A percentile compares a stretch with the other conserved stretches of the same genome.
phyloP scores from a whole-genome alignment of 2,888 invertebrate species.

The Malthinus seriepunctatus region DNA sequence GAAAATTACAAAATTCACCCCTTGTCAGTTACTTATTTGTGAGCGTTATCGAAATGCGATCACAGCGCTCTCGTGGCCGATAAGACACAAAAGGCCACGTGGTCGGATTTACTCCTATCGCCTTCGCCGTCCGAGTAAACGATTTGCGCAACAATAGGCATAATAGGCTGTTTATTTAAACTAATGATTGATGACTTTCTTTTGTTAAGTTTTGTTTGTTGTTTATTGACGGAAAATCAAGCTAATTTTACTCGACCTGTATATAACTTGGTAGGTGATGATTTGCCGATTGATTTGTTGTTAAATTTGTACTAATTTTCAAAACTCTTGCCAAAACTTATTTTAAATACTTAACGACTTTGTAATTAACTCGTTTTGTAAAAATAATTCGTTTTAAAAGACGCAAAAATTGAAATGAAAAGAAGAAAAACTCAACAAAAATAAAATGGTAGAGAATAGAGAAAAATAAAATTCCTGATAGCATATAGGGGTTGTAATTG shows the following conservation, averaged over 20 bases:
- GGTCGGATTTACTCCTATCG: conserved; percentile 33
- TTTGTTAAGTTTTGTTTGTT: conserved; percentile 36
- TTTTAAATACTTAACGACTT: conserved; percentile 2
- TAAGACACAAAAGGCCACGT: conserved; percentile 37
- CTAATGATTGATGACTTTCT: conserved; percentile 49
- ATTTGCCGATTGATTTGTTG: conserved; percentile 45
- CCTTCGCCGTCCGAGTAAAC: conserved; percentile 31
- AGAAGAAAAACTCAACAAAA: conserved; percentile 16
- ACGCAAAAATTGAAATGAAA: not conserved
- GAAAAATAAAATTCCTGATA: conserved; percentile 13
- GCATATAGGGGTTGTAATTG: conserved; percentile 51
- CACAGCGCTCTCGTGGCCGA: conserved; percentile 35
- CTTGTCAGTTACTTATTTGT: conserved; percentile 41
- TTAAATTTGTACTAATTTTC: conserved; percentile 15
- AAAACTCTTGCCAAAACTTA: conserved; percentile 12
- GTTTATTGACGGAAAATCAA: conserved; percentile 34
- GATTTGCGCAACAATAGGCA: conserved; percentile 44
- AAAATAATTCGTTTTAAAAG: not conserved
- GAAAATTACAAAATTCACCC: conserved; percentile 44
- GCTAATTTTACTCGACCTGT: conserved; percentile 35
- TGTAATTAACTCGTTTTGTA: conserved; percentile 10
- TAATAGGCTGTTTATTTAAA: conserved; percentile 47
- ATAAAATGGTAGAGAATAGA: conserved; percentile 8
- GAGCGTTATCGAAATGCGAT: conserved; percentile 45
- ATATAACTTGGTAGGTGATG: conserved; percentile 37